These are phyloP conservation scores for Ranitomeya imitator DNA, from an alignment of 2,113 vertebrate genomes.

Conservation along the genomic window DNA sequence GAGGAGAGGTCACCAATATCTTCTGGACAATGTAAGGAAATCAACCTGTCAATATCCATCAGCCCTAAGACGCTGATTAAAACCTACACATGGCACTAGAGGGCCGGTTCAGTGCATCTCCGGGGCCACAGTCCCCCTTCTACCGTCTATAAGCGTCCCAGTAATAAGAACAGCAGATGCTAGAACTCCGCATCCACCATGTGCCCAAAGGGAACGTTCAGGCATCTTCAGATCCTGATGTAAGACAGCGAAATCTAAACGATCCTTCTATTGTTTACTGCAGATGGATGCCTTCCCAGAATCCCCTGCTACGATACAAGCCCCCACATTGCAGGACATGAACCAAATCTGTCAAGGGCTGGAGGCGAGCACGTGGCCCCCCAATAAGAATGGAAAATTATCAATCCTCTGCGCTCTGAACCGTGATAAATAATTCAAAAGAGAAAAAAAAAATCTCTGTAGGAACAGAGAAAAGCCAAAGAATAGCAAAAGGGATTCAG, in stretches of 20 bases:
- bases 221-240: conserved; percentile 38
- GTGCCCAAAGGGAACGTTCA: conserved; percentile 1
- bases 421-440: conserved; percentile 76
- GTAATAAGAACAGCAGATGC: conserved; percentile 36
- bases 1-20: too few species aligned
- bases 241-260: background rate
- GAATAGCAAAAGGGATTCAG: conserved; percentile 11
- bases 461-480: conserved; percentile 59
- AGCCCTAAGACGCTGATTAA: background rate
- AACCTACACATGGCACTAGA: background rate
- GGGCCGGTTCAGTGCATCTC: too few species aligned
- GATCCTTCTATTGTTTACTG: conserved; percentile 5
- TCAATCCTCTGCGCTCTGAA: conserved; percentile 69
- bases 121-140: background rate
- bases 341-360: conserved; percentile 71
- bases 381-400: conserved; percentile 58
- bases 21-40: too few species aligned
- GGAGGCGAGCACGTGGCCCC: conserved; percentile 68
- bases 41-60: too few species aligned
- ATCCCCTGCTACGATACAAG: conserved; percentile 21
- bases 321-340: conserved; percentile 54
- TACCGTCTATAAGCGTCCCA: background rate
- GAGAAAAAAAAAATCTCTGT: conserved; percentile 67
- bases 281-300: conserved; percentile 35
- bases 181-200: conserved; percentile 42